Percentiles rank a stretch among this genome's conserved stretches.
Evolutionary conservation across 1,140 invertebrate species (phyloP).

Genomic region (Scaptomyza hsui): DNA sequence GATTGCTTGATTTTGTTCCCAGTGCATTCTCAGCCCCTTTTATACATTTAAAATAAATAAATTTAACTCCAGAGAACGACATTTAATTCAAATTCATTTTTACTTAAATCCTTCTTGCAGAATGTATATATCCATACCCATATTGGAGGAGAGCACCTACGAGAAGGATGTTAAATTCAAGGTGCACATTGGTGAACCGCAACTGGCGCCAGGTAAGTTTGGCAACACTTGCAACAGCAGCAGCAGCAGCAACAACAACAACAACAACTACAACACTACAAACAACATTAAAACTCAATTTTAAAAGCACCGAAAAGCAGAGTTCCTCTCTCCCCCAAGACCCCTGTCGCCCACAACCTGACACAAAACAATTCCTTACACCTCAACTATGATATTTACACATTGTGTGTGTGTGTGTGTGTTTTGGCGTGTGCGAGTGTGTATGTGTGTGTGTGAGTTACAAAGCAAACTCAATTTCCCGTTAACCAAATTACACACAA

Average conservation of each 20-base stretch:
- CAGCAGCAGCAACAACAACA: neutral
- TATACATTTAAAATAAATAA: no score
- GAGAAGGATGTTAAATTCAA: slow-evolving; percentile 98
- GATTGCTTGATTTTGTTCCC: no score
- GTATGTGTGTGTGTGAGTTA: slow-evolving; percentile 9
- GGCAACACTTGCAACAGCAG: slow-evolving; percentile 6
- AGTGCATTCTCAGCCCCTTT: no score
- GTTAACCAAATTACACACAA: slow-evolving; percentile 43
- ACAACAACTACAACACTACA: slow-evolving; percentile 1
- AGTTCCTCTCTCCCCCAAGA: neutral
- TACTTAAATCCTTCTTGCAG: slow-evolving; percentile 86
- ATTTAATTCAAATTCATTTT: no score
- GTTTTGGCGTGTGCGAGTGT: neutral
- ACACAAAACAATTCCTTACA: slow-evolving; percentile 4
- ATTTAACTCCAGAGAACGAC: no score
- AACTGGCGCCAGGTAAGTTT: slow-evolving; percentile 91
- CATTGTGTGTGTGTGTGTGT: neutral
- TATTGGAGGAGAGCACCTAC: slow-evolving; percentile 98
- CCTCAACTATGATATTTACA: slow-evolving; percentile 11
- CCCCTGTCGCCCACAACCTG: neutral
- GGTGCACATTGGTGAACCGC: slow-evolving; percentile 95
- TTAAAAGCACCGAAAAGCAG: slow-evolving; percentile 43
- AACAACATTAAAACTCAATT: slow-evolving; percentile 41
- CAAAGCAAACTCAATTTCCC: slow-evolving; percentile 41
- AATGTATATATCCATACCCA: slow-evolving; percentile 92